Conservation (phyloP, 2,113 vertebrate genomes). For the Guaruba guarouba region DNA sequence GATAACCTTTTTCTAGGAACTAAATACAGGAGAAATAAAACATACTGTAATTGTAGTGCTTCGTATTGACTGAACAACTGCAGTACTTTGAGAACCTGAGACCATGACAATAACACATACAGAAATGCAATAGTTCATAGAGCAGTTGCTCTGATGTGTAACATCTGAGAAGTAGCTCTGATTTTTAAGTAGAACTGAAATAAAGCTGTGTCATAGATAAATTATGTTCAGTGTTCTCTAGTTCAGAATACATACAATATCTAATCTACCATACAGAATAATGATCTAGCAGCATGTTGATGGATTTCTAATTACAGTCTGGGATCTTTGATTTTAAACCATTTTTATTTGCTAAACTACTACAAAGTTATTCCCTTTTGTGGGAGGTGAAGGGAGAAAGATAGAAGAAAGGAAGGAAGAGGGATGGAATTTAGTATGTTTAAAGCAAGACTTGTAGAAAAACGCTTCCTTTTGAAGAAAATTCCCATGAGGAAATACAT, state of each 20-base stretch:
- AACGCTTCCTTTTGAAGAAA: neutral
- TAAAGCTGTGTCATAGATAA: neutral
- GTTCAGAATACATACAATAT: neutral
- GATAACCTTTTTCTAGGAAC: neutral
- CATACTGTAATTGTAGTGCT: neutral
- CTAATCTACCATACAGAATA: accelerated
- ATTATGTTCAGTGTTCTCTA: neutral
- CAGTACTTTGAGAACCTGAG: neutral
- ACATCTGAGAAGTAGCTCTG: neutral
- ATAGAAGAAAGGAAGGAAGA: neutral
- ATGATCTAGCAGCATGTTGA: neutral
- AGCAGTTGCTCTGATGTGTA: neutral
- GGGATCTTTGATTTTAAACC: neutral
- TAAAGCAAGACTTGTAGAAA: neutral
- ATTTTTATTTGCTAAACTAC: neutral
- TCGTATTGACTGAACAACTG: neutral
- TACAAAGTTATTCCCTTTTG: neutral
- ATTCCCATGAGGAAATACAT: neutral
- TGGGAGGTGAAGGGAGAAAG: neutral
- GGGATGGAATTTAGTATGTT: neutral
- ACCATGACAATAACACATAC: neutral
- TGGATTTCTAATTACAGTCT: neutral
- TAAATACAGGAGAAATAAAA: neutral
- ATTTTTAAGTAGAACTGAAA: neutral
- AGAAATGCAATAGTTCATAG: neutral